Conservation (phyloP, 2,888 invertebrate genomes). For the Drosophila mulleri region DNA sequence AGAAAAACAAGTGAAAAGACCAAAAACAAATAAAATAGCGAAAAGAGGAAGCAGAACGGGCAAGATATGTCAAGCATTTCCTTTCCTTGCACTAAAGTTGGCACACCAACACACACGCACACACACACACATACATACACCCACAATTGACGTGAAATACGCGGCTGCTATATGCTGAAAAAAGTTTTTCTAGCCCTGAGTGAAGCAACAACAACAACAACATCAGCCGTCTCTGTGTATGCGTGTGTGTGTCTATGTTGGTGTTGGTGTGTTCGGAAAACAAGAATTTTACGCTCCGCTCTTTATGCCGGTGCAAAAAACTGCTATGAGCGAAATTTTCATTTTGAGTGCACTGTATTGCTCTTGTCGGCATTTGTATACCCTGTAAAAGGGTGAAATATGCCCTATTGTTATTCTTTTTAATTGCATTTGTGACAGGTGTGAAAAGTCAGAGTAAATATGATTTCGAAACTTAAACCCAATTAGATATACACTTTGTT, state of each 20-base stretch:
- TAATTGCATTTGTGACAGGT: background rate
- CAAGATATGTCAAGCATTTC: constrained; percentile 75
- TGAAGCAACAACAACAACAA: constrained; percentile 33
- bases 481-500: no score
- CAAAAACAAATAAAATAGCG: constrained; percentile 36
- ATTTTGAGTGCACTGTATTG: constrained; percentile 33
- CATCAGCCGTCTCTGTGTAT: constrained; percentile 18
- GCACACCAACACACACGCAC: constrained; percentile 21
- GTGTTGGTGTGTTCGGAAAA: constrained; percentile 40
- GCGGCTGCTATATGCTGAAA: constrained; percentile 57
- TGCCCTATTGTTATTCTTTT: background rate
- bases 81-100: constrained; percentile 62
- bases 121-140: constrained; percentile 13
- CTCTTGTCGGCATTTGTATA: constrained; percentile 17
- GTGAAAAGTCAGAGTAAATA: background rate
- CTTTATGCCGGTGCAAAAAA: constrained; percentile 64
- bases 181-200: constrained; percentile 54
- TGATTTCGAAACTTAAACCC: no score
- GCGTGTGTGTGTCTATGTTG: constrained; percentile 9
- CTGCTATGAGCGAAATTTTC: constrained; percentile 50
- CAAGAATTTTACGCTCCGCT: constrained; percentile 64
- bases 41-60: constrained; percentile 54
- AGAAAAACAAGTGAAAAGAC: constrained; percentile 18
- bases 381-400: constrained; percentile 7
- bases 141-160: constrained; percentile 50